Conservation (phyloP, 2,888 invertebrate species). For the Noctua pronuba region DNA sequence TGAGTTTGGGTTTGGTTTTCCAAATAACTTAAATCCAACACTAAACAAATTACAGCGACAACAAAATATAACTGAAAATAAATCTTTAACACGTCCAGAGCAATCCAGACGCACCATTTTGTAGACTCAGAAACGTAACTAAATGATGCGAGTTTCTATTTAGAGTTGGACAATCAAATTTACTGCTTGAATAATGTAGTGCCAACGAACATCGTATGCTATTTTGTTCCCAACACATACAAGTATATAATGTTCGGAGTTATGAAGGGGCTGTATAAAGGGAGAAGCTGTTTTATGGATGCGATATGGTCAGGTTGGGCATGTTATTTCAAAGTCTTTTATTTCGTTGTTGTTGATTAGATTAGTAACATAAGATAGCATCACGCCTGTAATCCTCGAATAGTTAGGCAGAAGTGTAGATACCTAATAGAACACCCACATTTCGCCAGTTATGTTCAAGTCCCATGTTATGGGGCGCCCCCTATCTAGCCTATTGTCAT, state of each 20-base stretch:
- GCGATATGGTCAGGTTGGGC: constrained; percentile 1
- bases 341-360: neutral
- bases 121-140: constrained; percentile 59
- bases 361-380: neutral
- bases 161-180: constrained; percentile 77
- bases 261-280: neutral
- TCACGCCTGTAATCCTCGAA: too few species aligned
- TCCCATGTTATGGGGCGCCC: too few species aligned
- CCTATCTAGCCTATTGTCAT: too few species aligned
- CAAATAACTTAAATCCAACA: neutral
- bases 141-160: constrained; percentile 74
- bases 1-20: too few species aligned
- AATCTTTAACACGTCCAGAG: constrained; percentile 27
- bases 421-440: too few species aligned
- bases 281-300: neutral
- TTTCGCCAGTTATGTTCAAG: too few species aligned
- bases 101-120: constrained; percentile 49
- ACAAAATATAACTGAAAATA: constrained; percentile 22
- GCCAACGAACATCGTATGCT: constrained; percentile 71
- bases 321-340: neutral
- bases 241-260: constrained; percentile 57
- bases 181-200: constrained; percentile 79
- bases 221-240: constrained; percentile 72
- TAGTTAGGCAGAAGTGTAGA: too few species aligned
- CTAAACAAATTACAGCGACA: neutral